Evolutionary conservation across 2,113 vertebrate species (phyloP).

Genomic region (Pelusios castaneus): DNA sequence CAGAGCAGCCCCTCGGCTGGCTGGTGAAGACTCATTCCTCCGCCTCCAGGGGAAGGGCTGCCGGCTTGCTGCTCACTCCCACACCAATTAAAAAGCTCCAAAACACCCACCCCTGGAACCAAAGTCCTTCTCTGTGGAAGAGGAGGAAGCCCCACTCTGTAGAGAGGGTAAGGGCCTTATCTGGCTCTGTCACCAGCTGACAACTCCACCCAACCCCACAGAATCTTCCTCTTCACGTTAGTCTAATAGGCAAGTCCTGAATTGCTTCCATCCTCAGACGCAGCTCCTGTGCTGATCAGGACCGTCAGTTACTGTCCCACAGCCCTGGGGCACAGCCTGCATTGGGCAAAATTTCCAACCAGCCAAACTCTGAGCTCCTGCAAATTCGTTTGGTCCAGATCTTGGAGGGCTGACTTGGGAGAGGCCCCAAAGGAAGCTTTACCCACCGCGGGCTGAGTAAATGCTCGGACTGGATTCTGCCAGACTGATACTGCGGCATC

Average conservation of each 20-base stretch:
- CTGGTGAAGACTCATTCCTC: rapidly evolving
- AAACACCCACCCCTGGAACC: rapidly evolving
- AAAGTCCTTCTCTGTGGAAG: background rate
- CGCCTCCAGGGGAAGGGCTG: background rate
- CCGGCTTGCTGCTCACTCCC: background rate
- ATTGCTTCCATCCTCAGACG: background rate
- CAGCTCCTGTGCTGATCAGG: rapidly evolving
- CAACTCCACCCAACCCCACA: background rate
- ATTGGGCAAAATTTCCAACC: background rate
- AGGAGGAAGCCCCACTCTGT: background rate
- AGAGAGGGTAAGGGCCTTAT: background rate
- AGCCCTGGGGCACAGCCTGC: background rate
- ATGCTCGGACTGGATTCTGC: background rate
- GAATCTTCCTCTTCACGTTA: background rate
- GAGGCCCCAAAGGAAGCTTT: background rate
- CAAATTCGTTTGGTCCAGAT: background rate
- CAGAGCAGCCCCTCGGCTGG: background rate
- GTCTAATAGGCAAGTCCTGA: background rate
- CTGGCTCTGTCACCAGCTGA: background rate
- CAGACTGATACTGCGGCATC: too few relatives aligned
- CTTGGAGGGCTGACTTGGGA: background rate
- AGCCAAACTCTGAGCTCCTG: rapidly evolving
- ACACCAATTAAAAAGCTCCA: background rate
- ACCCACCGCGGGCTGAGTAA: background rate
- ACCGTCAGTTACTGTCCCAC: background rate